phyloP scores from a whole-genome alignment of 2,113 vertebrate species.

The Crotalus viridis region DNA sequence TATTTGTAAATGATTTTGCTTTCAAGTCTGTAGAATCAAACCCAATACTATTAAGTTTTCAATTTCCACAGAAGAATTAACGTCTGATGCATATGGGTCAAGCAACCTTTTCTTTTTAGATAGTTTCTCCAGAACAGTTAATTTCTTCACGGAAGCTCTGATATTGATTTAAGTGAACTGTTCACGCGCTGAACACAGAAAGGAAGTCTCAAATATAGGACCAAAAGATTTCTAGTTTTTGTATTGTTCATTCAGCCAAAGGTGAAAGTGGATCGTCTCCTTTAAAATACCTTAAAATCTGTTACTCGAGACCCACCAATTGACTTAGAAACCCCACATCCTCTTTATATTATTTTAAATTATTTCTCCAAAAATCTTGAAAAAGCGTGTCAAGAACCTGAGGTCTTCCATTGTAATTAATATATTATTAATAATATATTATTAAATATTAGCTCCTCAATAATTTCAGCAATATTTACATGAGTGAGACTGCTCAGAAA shows the following conservation, averaged over 20 bases:
- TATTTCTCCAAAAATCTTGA: neutral
- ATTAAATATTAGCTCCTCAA: neutral
- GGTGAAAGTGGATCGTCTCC: neutral
- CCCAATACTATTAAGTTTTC: neutral
- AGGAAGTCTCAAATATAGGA: neutral
- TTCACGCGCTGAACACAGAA: neutral
- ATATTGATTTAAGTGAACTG: neutral
- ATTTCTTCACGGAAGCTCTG: neutral
- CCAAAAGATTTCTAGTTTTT: neutral
- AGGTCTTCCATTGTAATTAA: neutral
- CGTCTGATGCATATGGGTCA: neutral
- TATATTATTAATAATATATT: too few relatives aligned
- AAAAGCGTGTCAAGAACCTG: neutral
- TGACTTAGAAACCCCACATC: neutral
- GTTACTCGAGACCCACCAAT: neutral
- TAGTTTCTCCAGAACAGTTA: neutral
- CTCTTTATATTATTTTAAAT: neutral
- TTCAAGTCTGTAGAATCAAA: constrained; percentile 33
- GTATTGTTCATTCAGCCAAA: neutral
- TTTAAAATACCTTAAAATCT: neutral
- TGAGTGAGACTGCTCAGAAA: neutral
- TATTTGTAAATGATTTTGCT: constrained; percentile 23
- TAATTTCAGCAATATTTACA: neutral
- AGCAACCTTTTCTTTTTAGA: neutral
- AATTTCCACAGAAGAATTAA: neutral